Evolutionary conservation across 2,113 vertebrate species (phyloP), one percentile per base, ranked within the genome.

Genomic region (Octodon degus): DNA sequence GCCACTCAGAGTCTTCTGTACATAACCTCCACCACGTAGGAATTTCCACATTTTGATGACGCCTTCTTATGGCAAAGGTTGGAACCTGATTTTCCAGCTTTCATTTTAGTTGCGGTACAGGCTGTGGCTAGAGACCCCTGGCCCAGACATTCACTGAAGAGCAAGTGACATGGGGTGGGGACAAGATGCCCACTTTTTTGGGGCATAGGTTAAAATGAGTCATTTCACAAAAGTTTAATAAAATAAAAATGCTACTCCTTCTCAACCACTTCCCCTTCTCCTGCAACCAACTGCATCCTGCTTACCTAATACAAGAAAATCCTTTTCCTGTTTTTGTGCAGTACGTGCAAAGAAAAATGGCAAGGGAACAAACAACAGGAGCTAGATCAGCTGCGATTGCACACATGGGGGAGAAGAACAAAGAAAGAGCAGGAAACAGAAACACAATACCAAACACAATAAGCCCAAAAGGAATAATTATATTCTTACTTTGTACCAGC

Each of bases 361-460:
- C 34, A 74, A 68, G 47, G 77, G 85, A 92, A 89, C 22, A 86
- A 82, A 79, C 83, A 86, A 92, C 20, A 37, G 34, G 76, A 95
- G 58, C 80, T 67, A 67, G 62, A 91, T 58, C 65, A 53, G 53
- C 87, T 95, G 81, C 88, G 92, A 82, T 83, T 86, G 86, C 53
- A 43, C 77, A 67, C 92, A 40, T 2, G 32, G 93, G 72, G 34
- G 62, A 86, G 82, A 43, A 88, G 74, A 74, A 97, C 63, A 97
- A 94, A 97, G 89, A 67, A 84, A 22, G 58, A 90, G 81, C 89
- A 94, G 93, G 86, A 97, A 96, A 94, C 63, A 89, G 93, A 90
- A 87, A 90, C 62, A 96, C 87, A 94, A 91, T 74, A 27, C 43
- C 81, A 90, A 82, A 92, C 7, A 63, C 76, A 90, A 85, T 70